Percentiles rank a stretch among this genome's conserved stretches.
Evolutionary conservation across 2,888 invertebrate genomes (phyloP).

Genomic region (Machimus rusticus): DNA sequence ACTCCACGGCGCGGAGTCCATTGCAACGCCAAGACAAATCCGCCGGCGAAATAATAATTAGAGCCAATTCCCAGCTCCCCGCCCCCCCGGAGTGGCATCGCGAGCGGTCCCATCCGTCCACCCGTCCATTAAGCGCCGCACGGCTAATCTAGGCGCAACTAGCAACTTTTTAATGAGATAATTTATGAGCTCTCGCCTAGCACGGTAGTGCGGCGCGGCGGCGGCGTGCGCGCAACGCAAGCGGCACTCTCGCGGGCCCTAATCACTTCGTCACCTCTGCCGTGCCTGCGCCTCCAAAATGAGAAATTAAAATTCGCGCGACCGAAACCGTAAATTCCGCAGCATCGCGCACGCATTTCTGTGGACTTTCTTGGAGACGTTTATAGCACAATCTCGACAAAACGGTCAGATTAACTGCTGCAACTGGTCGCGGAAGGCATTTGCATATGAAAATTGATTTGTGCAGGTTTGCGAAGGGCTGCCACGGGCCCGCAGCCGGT

Average conservation of each 20-base stretch:
- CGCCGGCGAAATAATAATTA: constrained; percentile 7
- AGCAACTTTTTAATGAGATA: constrained; percentile 27
- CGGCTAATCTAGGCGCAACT: constrained; percentile 11
- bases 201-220: background rate
- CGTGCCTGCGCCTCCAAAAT: background rate
- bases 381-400: background rate
- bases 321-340: background rate
- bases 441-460: constrained; percentile 36
- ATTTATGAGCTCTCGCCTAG: background rate
- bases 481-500: background rate
- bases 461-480: background rate
- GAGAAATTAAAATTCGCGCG: background rate
- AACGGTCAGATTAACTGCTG: constrained; percentile 25
- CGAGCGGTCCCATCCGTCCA: background rate
- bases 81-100: background rate
- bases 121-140: constrained; percentile 10
- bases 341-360: background rate
- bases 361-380: background rate
- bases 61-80: background rate
- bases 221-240: background rate
- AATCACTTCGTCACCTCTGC: background rate
- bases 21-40: background rate
- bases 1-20: background rate
- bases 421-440: constrained; percentile 3
- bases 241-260: background rate